A percentile compares a stretch with the other conserved stretches of the same genome.
phyloP scores from a whole-genome alignment of 2,797 vertebrate species.

The Sebastes paucispinis region DNA sequence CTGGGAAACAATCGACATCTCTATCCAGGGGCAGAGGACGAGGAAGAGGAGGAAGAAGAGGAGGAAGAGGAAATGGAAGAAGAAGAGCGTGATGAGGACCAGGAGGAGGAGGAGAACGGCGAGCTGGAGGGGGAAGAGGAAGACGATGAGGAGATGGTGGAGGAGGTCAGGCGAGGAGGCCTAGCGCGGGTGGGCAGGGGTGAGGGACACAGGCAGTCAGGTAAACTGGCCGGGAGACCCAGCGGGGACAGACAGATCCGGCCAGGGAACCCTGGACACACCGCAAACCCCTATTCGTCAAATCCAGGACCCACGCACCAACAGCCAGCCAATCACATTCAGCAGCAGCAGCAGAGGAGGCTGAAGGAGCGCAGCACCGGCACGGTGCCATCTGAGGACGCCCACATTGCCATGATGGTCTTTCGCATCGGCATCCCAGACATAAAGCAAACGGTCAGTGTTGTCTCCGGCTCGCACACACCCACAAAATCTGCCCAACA shows the following conservation, averaged over 20 bases:
- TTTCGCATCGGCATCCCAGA: slow-evolving; percentile 95
- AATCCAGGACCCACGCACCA: slow-evolving; percentile 80
- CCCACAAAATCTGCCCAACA: background rate
- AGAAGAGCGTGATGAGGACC: slow-evolving; percentile 78
- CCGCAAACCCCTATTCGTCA: slow-evolving; percentile 81
- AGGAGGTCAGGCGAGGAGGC: slow-evolving; percentile 73
- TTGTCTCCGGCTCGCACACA: background rate
- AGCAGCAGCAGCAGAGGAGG: slow-evolving; percentile 76
- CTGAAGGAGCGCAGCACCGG: slow-evolving; percentile 85
- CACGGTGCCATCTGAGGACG: slow-evolving; percentile 84
- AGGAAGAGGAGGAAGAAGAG: slow-evolving; percentile 89
- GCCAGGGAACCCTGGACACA: slow-evolving; percentile 78
- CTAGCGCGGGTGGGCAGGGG: slow-evolving; percentile 64
- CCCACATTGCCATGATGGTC: slow-evolving; percentile 94
- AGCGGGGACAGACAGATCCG: slow-evolving; percentile 70
- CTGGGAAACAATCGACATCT: slow-evolving; percentile 88
- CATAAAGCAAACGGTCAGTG: slow-evolving; percentile 94
- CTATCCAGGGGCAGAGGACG: slow-evolving; percentile 88
- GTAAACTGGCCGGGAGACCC: slow-evolving; percentile 65
- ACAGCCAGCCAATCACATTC: slow-evolving; percentile 75
- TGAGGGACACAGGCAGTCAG: slow-evolving; percentile 76
- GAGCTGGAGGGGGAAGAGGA: slow-evolving; percentile 79
- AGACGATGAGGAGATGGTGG: slow-evolving; percentile 75
- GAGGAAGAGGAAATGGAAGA: slow-evolving; percentile 88
- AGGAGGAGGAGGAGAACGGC: slow-evolving; percentile 78